A percentile compares a stretch with the other conserved stretches of the same genome.
These are phyloP conservation scores for Glaucomys volans DNA, from an alignment of 2,113 vertebrate species.

Conservation along the genomic window DNA sequence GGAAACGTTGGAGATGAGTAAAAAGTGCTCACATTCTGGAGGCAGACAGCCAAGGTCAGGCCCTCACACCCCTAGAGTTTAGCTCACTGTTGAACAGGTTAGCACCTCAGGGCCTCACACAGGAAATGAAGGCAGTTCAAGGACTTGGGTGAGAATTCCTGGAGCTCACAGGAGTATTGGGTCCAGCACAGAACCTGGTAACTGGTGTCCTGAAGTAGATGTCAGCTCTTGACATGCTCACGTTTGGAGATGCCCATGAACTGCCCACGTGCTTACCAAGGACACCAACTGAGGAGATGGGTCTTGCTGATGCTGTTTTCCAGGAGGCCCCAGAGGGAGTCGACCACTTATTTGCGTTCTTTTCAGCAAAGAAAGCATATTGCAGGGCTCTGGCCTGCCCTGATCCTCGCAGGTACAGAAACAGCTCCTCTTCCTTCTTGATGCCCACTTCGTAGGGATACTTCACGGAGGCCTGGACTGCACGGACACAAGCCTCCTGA, in stretches of 20 bases:
- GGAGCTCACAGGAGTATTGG: background rate
- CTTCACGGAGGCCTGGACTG: conserved; percentile 88
- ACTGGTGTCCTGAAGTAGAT: background rate
- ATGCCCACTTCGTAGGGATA: conserved; percentile 89
- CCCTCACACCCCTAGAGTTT: background rate
- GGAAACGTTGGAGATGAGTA: background rate
- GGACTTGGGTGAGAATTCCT: background rate
- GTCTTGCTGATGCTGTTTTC: conserved; percentile 87
- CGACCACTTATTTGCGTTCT: conserved; percentile 88
- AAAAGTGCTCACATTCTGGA: background rate
- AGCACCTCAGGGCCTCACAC: background rate
- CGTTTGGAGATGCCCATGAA: background rate
- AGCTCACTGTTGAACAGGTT: background rate
- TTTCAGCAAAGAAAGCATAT: conserved; percentile 94
- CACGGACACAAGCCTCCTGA: conserved; percentile 91
- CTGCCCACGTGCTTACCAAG: conserved; percentile 88
- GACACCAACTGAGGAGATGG: conserved; percentile 89
- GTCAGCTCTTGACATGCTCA: background rate
- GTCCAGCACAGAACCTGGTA: background rate
- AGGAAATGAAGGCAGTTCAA: background rate
- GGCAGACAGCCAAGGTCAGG: background rate
- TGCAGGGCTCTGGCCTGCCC: conserved; percentile 93
- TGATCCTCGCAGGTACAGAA: conserved; percentile 87
- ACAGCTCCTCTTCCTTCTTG: conserved; percentile 88
- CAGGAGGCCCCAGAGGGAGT: conserved; percentile 89